Evolutionary conservation across 64 coral and sea anemone genomes (phyloP).

Genomic region (Porites australiensis): DNA sequence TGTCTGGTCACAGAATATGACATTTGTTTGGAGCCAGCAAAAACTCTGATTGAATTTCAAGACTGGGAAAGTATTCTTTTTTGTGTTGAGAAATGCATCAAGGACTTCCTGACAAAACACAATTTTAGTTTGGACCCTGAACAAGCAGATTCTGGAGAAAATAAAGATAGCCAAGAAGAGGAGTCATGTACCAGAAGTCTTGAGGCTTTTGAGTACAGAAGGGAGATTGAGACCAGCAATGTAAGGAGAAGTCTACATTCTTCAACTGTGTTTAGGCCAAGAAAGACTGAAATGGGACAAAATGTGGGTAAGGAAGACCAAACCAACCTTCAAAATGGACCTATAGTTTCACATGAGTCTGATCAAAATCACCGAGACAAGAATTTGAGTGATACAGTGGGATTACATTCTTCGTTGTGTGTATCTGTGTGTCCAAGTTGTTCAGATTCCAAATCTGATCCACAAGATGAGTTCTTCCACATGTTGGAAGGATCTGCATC

Average conservation of each 20-base stretch:
- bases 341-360: background rate
- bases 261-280: slow-evolving; percentile 68
- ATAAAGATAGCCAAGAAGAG: slow-evolving; percentile 16
- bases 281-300: background rate
- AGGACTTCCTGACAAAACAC: slow-evolving; percentile 72
- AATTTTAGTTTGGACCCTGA: slow-evolving; percentile 17
- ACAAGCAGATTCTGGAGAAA: slow-evolving; percentile 6
- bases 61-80: slow-evolving; percentile 84
- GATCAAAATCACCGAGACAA: background rate
- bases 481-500: background rate
- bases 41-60: slow-evolving; percentile 97
- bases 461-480: background rate
- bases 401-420: background rate
- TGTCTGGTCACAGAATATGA: slow-evolving; percentile 90
- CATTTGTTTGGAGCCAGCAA: slow-evolving; percentile 87
- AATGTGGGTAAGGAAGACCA: too few species aligned
- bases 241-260: slow-evolving; percentile 89
- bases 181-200: background rate
- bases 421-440: background rate
- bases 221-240: slow-evolving; percentile 70
- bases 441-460: background rate
- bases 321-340: background rate
- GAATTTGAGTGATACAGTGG: too few species aligned
- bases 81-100: slow-evolving; percentile 72
- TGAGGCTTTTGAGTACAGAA: slow-evolving; percentile 39